Base-by-base conservation (phyloP, 2,888 invertebrate genomes). In the Oscheius sp. region DNA sequence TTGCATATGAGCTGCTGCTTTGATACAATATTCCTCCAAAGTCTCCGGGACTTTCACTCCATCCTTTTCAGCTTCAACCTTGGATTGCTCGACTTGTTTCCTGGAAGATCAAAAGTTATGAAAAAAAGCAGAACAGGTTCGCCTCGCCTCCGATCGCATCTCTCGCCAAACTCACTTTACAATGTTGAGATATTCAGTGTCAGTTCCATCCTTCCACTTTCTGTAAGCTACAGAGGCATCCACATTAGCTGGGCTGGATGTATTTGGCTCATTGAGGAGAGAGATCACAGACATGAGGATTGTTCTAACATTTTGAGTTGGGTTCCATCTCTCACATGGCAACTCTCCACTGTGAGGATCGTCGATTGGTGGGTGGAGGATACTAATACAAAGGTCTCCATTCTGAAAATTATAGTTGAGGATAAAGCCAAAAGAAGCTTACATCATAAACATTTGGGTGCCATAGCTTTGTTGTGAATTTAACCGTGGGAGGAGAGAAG, bases 281-380 rank as follows among this genome's bases (percentile, higher is more conserved):
- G 97, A 98, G 87, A 98, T 98, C 83, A 98, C 97, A 74, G 96
- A 97, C 73, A 99, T 91, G 79, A 98, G 91, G 85, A 98, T 95
- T 63, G 98, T 99, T 88, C 84, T 73, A 72, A 98, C 97, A 87
- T 94, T 97, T 90, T 99, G 98, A 80, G 98, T 99, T 65, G 98
- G 98, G 90, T 99, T 99, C 98, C 98, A 98, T 88, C 98, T 92
- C 89, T 98, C 98, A 89, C 96, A 97, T 0, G 98, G 96, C 85
- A 97, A 89, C 88, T 98, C 98, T 29, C 98, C 98, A 84, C 95
- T 96, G 87, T 97, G 97, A 39, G 98, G 97, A 89, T 99, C 98
- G 89, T 99, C 97, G 69, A 96, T 93, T 20, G 98, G 97, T 71
- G 98, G 96, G 89, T 99, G 98, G 74, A 98, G 90, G 88, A 99